Evolutionary conservation across 2,888 invertebrate genomes (phyloP), one percentile per base, ranked within the genome.

Genomic region (Cybosia mesomella): DNA sequence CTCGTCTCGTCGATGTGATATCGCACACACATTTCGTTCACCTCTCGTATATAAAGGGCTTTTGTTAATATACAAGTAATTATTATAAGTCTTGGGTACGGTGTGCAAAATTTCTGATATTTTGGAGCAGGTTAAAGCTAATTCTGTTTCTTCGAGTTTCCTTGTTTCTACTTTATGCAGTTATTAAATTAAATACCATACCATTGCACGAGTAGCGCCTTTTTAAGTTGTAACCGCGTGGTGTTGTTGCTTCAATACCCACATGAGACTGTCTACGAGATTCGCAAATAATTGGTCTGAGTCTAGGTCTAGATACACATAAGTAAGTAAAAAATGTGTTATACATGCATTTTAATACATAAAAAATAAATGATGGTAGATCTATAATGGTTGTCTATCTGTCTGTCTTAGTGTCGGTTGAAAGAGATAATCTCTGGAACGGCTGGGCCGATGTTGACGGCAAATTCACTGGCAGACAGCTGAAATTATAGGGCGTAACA

Each of bases 1-100:
- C 78, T 71, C 59, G 81, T 69, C 66, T 72, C 75, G 61, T 69
- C 81, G 66, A 57, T 61, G 61, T 71, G 65, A 80, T 79, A 80
- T 58, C 49, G 62, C 36, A 65, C 67, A 66, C 65, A 64, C 59
- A 57, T 74, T 69, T 36, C 70, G 69, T 82, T 80, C 74, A 80
- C 76, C 83, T 80, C 81, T 80, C 64, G 8, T 39, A 59, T 53
- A 74, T 64, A 66, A 66, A 55, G 55, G 24, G 36, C 28, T 59
- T 28, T 28, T 54, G 54, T 15, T 15, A 32, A 9, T 34, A 58
- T 32, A 1, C 10, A 43, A 1, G 28, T 43, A n/a, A 43, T 24
- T 5, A 36, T 43, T 5, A 4, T 39, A 10, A 13, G 13, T 43
- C 43, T 43, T 18, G 15, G 43, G 18, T 13, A 43, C 49, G 21